Percentiles rank a stretch among this genome's conserved stretches.
These are phyloP conservation scores for Craniophora ligustri DNA, from an alignment of 2,888 invertebrate species.

Conservation along the genomic window DNA sequence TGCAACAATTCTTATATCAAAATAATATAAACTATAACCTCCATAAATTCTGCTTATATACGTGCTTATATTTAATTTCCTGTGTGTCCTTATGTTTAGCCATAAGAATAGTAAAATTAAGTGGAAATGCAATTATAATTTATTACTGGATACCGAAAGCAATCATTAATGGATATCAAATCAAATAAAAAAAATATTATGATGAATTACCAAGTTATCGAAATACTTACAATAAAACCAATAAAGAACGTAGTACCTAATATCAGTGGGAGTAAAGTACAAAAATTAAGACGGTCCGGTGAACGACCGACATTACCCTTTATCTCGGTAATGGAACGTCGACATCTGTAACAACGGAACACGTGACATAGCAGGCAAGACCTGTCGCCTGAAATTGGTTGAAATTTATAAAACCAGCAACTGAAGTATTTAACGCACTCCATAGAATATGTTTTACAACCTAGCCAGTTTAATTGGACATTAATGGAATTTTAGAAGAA, in stretches of 20 bases:
- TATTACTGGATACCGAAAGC: too few relatives aligned
- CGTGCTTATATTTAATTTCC: too few relatives aligned
- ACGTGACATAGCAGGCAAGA: background rate
- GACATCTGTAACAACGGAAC: background rate
- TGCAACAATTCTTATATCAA: too few relatives aligned
- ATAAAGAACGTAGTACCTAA: background rate
- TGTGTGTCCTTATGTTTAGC: too few relatives aligned
- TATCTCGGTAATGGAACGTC: background rate
- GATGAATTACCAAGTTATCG: background rate
- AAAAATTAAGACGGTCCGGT: background rate
- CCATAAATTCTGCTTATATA: too few relatives aligned
- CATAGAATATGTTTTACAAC: constrained; percentile 2
- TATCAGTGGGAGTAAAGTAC: background rate
- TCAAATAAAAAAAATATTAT: too few relatives aligned
- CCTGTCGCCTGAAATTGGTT: background rate
- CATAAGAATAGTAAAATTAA: too few relatives aligned
- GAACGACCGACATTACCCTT: background rate
- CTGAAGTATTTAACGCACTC: too few relatives aligned
- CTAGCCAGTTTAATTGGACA: constrained; percentile 1
- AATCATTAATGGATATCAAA: too few relatives aligned
- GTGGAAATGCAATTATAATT: too few relatives aligned
- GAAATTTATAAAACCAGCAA: background rate
- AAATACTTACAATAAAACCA: background rate
- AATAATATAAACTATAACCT: too few relatives aligned
- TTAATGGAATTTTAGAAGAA: background rate